Conservation (phyloP, 2,888 invertebrate genomes). For the Melanostoma mellinum region DNA sequence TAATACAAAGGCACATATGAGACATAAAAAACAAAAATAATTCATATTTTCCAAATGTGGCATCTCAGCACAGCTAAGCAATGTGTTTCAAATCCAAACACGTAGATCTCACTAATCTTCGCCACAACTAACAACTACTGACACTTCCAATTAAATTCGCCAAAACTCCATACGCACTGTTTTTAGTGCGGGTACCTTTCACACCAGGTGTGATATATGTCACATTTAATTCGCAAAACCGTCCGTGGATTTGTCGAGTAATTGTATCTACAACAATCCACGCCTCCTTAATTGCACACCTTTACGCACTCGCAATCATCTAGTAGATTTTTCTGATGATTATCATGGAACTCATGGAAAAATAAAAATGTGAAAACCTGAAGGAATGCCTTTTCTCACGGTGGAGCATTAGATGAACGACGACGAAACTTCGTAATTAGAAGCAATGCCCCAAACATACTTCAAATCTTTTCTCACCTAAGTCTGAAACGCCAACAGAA, state of each 20-base stretch:
- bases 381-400: slow-evolving; percentile 71
- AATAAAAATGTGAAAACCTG: slow-evolving; percentile 53
- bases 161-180: slow-evolving; percentile 42
- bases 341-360: not conserved
- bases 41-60: slow-evolving; percentile 66
- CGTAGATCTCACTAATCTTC: slow-evolving; percentile 23
- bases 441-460: slow-evolving; percentile 52
- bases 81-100: slow-evolving; percentile 4
- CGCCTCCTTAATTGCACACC: slow-evolving; percentile 61
- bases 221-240: slow-evolving; percentile 63
- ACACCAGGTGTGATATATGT: slow-evolving; percentile 69
- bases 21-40: slow-evolving; percentile 30
- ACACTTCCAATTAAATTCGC: slow-evolving; percentile 70
- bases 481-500: slow-evolving; percentile 11
- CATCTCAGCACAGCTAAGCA: slow-evolving; percentile 27
- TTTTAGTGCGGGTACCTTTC: slow-evolving; percentile 30
- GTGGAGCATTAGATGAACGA: not conserved
- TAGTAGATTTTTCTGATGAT: not conserved
- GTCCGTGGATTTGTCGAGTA: slow-evolving; percentile 33
- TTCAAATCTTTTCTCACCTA: slow-evolving; percentile 71
- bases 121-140: slow-evolving; percentile 56
- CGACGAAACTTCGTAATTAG: slow-evolving; percentile 29
- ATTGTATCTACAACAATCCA: slow-evolving; percentile 29
- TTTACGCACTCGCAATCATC: not conserved
- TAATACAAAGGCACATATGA: slow-evolving; percentile 39